Evolutionary conservation across 2,797 vertebrate genomes (phyloP).

Genomic region (Hemibagrus guttatus): DNA sequence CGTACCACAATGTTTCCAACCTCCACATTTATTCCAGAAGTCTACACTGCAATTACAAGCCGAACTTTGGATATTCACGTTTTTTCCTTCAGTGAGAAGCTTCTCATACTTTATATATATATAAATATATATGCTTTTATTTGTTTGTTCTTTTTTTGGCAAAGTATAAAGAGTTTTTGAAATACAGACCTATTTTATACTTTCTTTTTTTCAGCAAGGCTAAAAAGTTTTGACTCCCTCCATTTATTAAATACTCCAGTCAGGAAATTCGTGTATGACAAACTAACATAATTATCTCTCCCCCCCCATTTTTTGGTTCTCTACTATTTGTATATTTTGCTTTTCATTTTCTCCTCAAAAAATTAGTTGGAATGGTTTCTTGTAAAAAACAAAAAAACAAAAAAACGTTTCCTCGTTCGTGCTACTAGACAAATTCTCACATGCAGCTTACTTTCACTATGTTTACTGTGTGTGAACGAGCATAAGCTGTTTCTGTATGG

Average conservation of each 20-base stretch:
- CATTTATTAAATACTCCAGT: neutral
- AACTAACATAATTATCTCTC: too few relatives aligned
- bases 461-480: neutral
- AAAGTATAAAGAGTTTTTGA: neutral
- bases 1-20: constrained; percentile 19
- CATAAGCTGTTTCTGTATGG: neutral
- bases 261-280: neutral
- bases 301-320: neutral
- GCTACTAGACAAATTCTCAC: neutral
- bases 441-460: neutral
- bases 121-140: neutral
- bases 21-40: constrained; percentile 19
- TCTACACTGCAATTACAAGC: neutral
- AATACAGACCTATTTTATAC: neutral
- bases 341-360: neutral
- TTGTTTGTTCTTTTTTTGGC: neutral
- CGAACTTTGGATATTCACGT: neutral
- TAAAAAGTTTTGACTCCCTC: neutral
- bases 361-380: neutral
- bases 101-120: neutral
- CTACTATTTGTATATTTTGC: too few relatives aligned
- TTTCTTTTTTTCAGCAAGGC: neutral
- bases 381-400: neutral
- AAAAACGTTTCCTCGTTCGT: neutral
- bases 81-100: neutral